Base-by-base conservation (phyloP, 2,888 invertebrate genomes). In the Drosophila neonasuta region DNA sequence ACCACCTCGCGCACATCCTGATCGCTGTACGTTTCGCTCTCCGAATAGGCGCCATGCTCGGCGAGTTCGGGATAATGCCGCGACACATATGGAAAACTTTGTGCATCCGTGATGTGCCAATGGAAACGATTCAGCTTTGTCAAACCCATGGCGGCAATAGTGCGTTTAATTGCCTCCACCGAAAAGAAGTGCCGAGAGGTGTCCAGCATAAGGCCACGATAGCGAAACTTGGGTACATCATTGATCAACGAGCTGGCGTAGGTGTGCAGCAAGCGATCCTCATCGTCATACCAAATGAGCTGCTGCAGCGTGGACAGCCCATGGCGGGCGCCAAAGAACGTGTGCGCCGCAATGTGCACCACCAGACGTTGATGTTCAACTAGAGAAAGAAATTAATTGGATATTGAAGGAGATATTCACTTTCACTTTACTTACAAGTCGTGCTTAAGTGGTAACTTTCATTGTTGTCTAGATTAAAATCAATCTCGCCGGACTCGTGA, bases 51-150 rank as follows among this genome's bases (percentile, higher is more conserved):
- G 20, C 99, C 98, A 89, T 95, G 95, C 71, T 94, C 93, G 0
- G 96, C 95, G 88, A 97, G 91, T 88, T 96, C 94, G 0, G 97
- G 97, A 57, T 94, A 95, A 70, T 93, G 92, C 24, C 94, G 93
- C 3, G 96, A 93, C 70, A 95, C 94, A 89, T 96, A 94, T 0
- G 98, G 98, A 91, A 98, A 98, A 75, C 97, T 97, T 90, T 98
- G 97, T 11, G 97, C 96, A 90, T 98, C 98, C 5, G 95, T 95
- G 32, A 96, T 92, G 87, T 97, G 96, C 98, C 98, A 98, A 88
- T 98, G 98, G 88, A 98, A 95, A 2, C 96, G 96, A 91, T 98
- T 98, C 74, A 98, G 90, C 91, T 98, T 98, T 81, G 95, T 94
- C 48, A 96, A 94, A 0, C 96, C 94, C 98, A 98, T 97, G 2